Base-by-base conservation (phyloP, 2,797 vertebrate genomes). In the Silurus lanzhouensis region DNA sequence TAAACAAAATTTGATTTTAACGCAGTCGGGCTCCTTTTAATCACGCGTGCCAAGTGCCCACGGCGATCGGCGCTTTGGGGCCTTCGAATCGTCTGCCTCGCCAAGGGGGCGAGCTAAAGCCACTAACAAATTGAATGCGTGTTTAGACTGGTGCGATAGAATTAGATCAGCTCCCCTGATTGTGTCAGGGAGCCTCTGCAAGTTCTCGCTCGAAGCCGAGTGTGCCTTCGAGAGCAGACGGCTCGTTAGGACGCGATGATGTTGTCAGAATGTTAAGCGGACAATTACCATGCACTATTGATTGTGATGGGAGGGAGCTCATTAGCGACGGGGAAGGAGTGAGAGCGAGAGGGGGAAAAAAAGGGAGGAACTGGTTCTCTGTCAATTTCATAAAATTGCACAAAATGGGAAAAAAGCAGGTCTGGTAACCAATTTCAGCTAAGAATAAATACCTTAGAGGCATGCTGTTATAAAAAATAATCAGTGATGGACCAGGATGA, bases 181-280 rank as follows among this genome's bases (percentile, higher is more conserved):
- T 93, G 93, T 93, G 93, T 95, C 92, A 90, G 93, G 83, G 94
- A 94, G 85, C 91, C 92, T 92, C 93, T 91, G 92, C 87, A 91
- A 93, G 92, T 89, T 93, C 92, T 93, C 94, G 91, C 92, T 74
- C 83, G 64, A 67, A 85, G 74, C 79, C 85, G 91, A 86, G 88
- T 88, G 92, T 83, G 92, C 90, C 90, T 92, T 91, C 87, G 93
- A 94, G 93, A 90, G 85, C 85, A 81, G 85, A 87, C 89, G 87
- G 89, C 93, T 94, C 92, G 93, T 93, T 92, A 95, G 84, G 93
- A 93, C 92, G 81, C 91, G 91, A 92, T 93, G 93, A 93, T 93
- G 94, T 94, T 94, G 93, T 91, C 94, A 94, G 94, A 95, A 95
- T 96, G 93, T 94, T 96, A 96, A 96, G 93, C 94, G 95, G 94